Percentiles rank a stretch among this genome's conserved stretches.
These are phyloP conservation scores for Listronotus oregonensis DNA, from an alignment of 1,140 invertebrate genomes.

Conservation along the genomic window DNA sequence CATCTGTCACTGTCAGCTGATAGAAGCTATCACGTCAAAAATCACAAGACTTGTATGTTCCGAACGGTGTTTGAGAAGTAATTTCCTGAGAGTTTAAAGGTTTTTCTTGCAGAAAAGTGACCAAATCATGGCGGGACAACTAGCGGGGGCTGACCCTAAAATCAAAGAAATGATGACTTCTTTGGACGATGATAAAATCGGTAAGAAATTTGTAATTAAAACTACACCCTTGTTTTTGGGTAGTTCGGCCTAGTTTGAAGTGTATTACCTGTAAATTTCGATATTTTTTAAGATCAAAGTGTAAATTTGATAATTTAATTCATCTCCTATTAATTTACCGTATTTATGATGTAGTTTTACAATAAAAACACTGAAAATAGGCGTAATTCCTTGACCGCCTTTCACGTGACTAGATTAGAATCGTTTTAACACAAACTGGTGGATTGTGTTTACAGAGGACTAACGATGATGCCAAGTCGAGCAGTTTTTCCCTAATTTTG, in stretches of 20 bases:
- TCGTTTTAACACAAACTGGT: neutral
- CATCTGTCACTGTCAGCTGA: constrained; percentile 18
- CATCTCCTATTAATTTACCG: too few relatives aligned
- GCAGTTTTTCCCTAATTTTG: too few relatives aligned
- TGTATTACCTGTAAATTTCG: neutral
- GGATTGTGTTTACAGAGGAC: constrained; percentile 16
- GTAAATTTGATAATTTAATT: neutral
- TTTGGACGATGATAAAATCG: constrained; percentile 80
- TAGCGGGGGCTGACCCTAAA: constrained; percentile 59
- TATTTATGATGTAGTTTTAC: neutral
- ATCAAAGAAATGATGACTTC: constrained; percentile 75
- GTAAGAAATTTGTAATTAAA: constrained; percentile 60
- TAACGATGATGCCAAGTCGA: neutral
- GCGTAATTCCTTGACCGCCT: constrained; percentile 24
- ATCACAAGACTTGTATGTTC: constrained; percentile 46
- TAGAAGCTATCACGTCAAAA: constrained; percentile 39
- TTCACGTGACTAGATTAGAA: constrained; percentile 39
- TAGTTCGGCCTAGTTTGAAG: neutral
- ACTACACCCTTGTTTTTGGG: neutral
- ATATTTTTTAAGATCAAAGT: neutral
- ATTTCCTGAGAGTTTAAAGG: constrained; percentile 14
- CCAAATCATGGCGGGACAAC: constrained; percentile 26
- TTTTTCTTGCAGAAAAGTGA: constrained; percentile 14
- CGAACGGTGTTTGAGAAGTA: constrained; percentile 10
- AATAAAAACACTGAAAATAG: constrained; percentile 23